Base-by-base conservation (phyloP, 2,113 vertebrate species). In the Pelobates fuscus region DNA sequence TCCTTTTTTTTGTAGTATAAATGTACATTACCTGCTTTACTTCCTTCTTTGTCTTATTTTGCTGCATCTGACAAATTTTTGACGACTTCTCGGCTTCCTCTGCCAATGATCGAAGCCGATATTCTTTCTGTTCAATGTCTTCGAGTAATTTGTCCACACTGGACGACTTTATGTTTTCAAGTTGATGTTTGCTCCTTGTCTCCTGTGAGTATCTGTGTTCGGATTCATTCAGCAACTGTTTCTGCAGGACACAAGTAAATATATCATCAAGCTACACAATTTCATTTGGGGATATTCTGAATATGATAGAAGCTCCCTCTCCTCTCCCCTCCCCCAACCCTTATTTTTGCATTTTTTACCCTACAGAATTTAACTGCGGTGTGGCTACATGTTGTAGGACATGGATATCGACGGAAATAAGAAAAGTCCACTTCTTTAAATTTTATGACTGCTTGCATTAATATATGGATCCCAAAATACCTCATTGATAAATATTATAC, bases 81-180 rank as follows among this genome's bases (percentile, higher is more conserved):
- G 81, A 81, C 59, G 80, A 77, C 62, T 82, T 83, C 78, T 87
- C 78, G 1, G 84, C 80, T 80, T 92, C 86, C 32, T 84, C 82
- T 0, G 80, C 78, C 1, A 90, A 77, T 1, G 54, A 71, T 41
- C 82, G 83, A 43, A 91, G 71, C 17, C 59, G 82, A 21, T 81
- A 61, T 29, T 91, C 84, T 65, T 88, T 87, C 30, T 86, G 81
- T 65, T 78, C 79, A 46, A 82, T 17, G 0, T 90, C 85, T 25
- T 82, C 79, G 76, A 87, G 79, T 67, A 93, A 77, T 46, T 84
- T 88, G 65, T 90, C 81, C 79, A 83, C 55, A n/a, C 70, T 89
- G 80, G 81, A 79, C 67, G 78, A 71, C 57, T 84, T 86, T 21
- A 82, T 71, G 10, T 2, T 15, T 26, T 84, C 79, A 66, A 91